Conservation (phyloP, 2,888 invertebrate species). For the Epistrophe eligans region DNA sequence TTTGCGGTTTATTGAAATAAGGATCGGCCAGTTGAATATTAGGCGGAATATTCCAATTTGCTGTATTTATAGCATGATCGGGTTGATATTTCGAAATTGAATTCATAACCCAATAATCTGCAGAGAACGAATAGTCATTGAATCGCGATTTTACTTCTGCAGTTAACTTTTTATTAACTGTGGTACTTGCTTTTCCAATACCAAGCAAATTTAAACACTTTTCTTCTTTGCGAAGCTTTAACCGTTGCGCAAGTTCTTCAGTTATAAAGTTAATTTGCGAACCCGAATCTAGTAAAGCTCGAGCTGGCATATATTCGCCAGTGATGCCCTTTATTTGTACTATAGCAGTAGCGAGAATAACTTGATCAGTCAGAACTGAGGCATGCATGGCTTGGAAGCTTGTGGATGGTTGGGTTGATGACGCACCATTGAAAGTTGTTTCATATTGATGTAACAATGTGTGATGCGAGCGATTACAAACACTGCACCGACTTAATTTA, state of each 20-base stretch:
- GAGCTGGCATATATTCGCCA: not conserved
- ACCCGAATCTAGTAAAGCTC: conserved; percentile 3
- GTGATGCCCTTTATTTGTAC: not conserved
- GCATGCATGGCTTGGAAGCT: conserved; percentile 4
- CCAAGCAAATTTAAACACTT: not conserved
- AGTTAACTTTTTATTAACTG: conserved; percentile 1
- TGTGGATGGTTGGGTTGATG: too few species aligned
- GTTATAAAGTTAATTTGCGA: conserved; percentile 29
- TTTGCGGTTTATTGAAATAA: not conserved
- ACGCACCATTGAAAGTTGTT: too few species aligned
- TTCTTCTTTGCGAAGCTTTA: conserved; percentile 17
- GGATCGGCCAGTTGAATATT: too few species aligned
- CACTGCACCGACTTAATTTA: too few species aligned
- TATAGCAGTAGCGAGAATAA: conserved; percentile 22
- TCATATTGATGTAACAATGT: too few species aligned
- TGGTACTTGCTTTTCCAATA: conserved; percentile 12
- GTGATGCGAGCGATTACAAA: too few species aligned
- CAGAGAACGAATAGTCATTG: conserved; percentile 18
- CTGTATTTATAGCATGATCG: conserved; percentile 16
- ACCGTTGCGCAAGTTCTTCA: conserved; percentile 39
- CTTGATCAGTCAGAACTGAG: conserved; percentile 6
- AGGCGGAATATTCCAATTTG: conserved; percentile 33
- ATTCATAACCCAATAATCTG: conserved; percentile 44
- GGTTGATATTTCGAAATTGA: conserved; percentile 42
- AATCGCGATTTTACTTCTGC: conserved; percentile 25